Evolutionary conservation across 1,140 invertebrate species (phyloP).

Genomic region (Mamestra configurata): DNA sequence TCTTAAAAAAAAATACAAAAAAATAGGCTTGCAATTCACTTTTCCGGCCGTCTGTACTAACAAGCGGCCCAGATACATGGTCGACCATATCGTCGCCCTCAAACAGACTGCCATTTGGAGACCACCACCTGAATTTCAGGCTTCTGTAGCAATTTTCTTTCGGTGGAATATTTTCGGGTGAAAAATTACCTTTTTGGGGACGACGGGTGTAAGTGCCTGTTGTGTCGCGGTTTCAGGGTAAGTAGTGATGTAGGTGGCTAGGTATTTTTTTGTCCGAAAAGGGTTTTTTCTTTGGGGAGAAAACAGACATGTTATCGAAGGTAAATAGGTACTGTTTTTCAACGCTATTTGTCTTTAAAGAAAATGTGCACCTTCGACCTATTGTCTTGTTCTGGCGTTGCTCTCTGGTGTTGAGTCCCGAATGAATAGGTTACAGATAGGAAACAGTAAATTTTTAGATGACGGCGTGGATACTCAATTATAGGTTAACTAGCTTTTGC

Average conservation of each 20-base stretch:
- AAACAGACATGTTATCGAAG: too few relatives aligned
- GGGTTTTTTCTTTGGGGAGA: not conserved
- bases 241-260: not conserved
- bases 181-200: conserved; percentile 43
- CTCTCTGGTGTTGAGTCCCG: too few relatives aligned
- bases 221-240: conserved; percentile 11
- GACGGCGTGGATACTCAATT: too few relatives aligned
- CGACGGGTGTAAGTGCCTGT: conserved; percentile 12
- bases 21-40: not conserved
- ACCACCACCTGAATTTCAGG: conserved; percentile 36
- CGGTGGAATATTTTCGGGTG: conserved; percentile 34
- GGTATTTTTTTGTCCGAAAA: not conserved
- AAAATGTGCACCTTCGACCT: too few relatives aligned
- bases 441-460: too few relatives aligned
- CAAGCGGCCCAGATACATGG: conserved; percentile 43
- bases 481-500: too few relatives aligned
- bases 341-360: too few relatives aligned
- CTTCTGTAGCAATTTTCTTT: conserved; percentile 39
- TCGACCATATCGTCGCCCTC: conserved; percentile 12
- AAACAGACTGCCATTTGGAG: conserved; percentile 36
- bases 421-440: too few relatives aligned
- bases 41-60: conserved; percentile 22
- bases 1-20: not conserved
- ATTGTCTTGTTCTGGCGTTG: too few relatives aligned
- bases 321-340: too few relatives aligned